These are phyloP conservation scores for Brachypteracias leptosomus DNA, from an alignment of 2,113 vertebrate species.

Conservation along the genomic window DNA sequence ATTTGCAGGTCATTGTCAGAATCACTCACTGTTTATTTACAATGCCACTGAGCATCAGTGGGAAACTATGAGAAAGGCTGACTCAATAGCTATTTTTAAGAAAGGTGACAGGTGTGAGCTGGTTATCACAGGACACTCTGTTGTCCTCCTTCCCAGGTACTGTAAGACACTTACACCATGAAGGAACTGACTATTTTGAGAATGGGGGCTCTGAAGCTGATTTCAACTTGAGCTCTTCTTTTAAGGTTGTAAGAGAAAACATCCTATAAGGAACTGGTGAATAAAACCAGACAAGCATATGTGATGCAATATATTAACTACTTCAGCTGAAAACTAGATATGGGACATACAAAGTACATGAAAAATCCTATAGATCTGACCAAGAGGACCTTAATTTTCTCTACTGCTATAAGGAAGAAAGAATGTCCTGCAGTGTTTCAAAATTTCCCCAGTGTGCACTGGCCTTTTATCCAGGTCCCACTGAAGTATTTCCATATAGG, in stretches of 20 bases:
- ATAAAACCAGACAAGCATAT: background rate
- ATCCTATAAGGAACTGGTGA: background rate
- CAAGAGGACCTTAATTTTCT: background rate
- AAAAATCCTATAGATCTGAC: background rate
- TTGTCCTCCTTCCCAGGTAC: slow-evolving; percentile 10
- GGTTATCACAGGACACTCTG: background rate
- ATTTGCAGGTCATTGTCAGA: background rate
- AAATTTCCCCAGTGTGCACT: background rate
- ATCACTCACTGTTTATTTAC: slow-evolving; percentile 42
- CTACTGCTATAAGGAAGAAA: background rate
- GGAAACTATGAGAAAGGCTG: slow-evolving; percentile 33
- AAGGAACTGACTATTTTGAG: slow-evolving; percentile 29
- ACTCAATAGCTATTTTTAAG: slow-evolving; percentile 49
- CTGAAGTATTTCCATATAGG: background rate
- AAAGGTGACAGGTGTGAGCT: slow-evolving; percentile 39
- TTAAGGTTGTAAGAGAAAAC: background rate
- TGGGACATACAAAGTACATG: background rate
- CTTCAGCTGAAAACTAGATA: background rate
- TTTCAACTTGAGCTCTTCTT: background rate
- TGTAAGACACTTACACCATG: background rate
- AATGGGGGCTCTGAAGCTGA: background rate
- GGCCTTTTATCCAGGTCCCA: background rate
- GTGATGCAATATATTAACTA: background rate
- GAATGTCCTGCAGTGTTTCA: background rate
- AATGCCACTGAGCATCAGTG: slow-evolving; percentile 28